Percentiles rank a stretch among this genome's conserved stretches.
These are phyloP conservation scores for Pangasius sanitwongsei DNA, from an alignment of 2,797 vertebrate genomes.

Conservation along the genomic window DNA sequence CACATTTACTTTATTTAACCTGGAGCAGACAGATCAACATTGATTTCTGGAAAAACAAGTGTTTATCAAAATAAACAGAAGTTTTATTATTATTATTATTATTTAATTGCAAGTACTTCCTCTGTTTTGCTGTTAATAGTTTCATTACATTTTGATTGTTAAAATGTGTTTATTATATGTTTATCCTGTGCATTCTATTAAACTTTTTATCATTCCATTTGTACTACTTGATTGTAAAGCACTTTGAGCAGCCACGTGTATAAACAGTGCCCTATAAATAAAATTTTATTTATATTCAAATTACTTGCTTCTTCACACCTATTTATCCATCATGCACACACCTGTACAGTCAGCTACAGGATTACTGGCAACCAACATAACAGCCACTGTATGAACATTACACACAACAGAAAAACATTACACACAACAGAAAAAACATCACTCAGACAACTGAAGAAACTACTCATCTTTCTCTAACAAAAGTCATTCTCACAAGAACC, in stretches of 20 bases:
- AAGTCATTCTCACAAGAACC: background rate
- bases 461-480: background rate
- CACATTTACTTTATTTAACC: background rate
- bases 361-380: background rate
- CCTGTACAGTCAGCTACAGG: background rate
- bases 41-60: background rate
- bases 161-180: background rate
- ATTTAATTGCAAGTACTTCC: background rate
- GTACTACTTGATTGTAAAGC: background rate
- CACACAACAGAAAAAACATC: background rate
- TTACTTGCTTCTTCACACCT: background rate
- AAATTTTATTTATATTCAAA: background rate
- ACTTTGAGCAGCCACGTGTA: background rate
- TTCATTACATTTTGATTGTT: background rate
- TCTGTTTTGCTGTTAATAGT: background rate
- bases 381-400: background rate
- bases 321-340: background rate
- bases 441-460: background rate
- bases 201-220: background rate
- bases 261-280: background rate
- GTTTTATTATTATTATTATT: background rate
- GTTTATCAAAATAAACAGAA: background rate
- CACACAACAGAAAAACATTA: background rate
- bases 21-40: background rate
- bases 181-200: no score